Evolutionary conservation across 2,888 invertebrate genomes (phyloP).

Genomic region (Odontomyia ornata): DNA sequence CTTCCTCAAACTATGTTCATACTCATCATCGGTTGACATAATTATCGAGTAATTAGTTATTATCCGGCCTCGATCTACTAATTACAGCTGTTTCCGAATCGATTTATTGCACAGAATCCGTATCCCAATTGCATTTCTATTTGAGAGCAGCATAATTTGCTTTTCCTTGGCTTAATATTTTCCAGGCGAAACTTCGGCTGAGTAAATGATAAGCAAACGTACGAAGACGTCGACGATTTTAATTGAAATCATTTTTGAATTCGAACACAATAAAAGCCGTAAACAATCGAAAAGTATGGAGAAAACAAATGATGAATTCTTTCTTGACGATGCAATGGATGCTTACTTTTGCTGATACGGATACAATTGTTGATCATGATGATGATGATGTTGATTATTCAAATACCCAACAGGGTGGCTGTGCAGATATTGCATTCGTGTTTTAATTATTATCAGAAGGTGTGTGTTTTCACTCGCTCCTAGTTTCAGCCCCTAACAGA

Average conservation of each 20-base stretch:
- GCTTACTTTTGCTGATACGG: background rate
- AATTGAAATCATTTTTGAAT: constrained; percentile 45
- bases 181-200: background rate
- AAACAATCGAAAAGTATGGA: constrained; percentile 39
- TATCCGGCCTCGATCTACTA: background rate
- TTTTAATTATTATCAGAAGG: constrained; percentile 29
- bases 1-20: no score
- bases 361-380: constrained; percentile 19
- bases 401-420: constrained; percentile 33
- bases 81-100: constrained; percentile 8
- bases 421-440: constrained; percentile 2
- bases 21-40: no score
- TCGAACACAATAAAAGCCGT: constrained; percentile 38
- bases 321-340: constrained; percentile 35
- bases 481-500: background rate
- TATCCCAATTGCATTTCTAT: constrained; percentile 38
- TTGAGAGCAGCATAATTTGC: constrained; percentile 6
- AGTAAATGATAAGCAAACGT: background rate
- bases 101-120: background rate
- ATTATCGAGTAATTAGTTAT: background rate
- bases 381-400: constrained; percentile 17
- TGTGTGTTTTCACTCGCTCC: constrained; percentile 14
- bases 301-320: constrained; percentile 18
- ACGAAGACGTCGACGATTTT: constrained; percentile 18
- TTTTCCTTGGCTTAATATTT: background rate